Conservation (phyloP, 2,888 invertebrate species). For the Cataglyphis altisquamis region DNA sequence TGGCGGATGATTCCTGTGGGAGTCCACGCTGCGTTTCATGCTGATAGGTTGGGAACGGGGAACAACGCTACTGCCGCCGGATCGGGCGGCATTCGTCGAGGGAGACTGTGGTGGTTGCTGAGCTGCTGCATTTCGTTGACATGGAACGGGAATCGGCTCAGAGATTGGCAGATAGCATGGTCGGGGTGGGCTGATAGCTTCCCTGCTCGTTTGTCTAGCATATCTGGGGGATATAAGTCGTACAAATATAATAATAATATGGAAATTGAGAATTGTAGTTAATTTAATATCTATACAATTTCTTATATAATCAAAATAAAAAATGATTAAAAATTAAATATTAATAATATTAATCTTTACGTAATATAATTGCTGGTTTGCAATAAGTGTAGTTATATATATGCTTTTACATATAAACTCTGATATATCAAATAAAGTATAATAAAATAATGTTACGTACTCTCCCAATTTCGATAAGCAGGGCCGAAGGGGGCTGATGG, state of each 20-base stretch:
- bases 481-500: constrained; percentile 90
- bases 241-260: not conserved
- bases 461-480: constrained; percentile 85
- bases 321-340: not conserved
- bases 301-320: not conserved
- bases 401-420: not conserved
- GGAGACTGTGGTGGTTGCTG: constrained; percentile 74
- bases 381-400: not conserved
- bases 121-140: constrained; percentile 87
- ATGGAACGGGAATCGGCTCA: constrained; percentile 93
- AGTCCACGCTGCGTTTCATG: constrained; percentile 91
- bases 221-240: constrained; percentile 85
- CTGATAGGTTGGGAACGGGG: constrained; percentile 95
- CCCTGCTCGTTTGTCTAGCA: constrained; percentile 86
- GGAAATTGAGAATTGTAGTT: not conserved
- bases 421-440: not conserved
- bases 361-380: not conserved
- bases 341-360: not conserved
- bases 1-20: constrained; percentile 89
- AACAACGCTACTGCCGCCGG: constrained; percentile 87
- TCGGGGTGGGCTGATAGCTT: constrained; percentile 89
- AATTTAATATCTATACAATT: not conserved
- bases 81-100: constrained; percentile 67
- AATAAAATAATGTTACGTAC: constrained; percentile 8
- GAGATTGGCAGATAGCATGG: constrained; percentile 91